phyloP scores from a whole-genome alignment of 1,140 invertebrate species.

The Anoplophora glabripennis region DNA sequence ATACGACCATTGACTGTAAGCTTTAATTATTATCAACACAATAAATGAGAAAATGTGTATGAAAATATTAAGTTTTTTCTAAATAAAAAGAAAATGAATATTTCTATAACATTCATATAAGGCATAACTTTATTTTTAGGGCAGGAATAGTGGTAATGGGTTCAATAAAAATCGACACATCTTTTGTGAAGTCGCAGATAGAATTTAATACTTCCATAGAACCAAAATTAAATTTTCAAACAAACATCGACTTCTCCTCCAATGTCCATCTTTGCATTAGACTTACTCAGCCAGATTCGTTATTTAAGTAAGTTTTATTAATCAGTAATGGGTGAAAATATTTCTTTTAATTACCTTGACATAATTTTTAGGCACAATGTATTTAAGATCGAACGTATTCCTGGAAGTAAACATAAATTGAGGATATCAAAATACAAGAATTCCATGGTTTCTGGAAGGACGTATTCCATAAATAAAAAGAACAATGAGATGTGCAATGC shows the following conservation, averaged over 20 bases:
- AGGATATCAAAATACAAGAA: constrained; percentile 57
- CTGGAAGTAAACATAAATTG: constrained; percentile 63
- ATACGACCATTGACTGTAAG: too few species aligned
- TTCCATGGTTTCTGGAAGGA: constrained; percentile 60
- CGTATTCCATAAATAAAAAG: constrained; percentile 73
- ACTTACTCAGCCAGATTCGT: constrained; percentile 67
- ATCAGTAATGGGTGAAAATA: neutral
- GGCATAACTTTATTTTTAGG: constrained; percentile 50
- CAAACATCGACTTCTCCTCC: constrained; percentile 78
- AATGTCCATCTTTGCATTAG: constrained; percentile 78
- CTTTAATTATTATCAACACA: too few species aligned
- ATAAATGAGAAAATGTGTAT: too few species aligned
- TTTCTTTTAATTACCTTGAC: constrained; percentile 18
- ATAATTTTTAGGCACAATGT: constrained; percentile 59
- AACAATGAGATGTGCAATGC: constrained; percentile 74
- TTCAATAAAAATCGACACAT: constrained; percentile 61
- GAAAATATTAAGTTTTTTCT: too few species aligned
- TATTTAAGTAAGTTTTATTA: constrained; percentile 56
- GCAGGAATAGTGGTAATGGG: constrained; percentile 70
- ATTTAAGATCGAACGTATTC: constrained; percentile 67
- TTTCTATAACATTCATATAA: too few species aligned
- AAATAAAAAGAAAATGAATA: too few species aligned
- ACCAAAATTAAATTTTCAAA: constrained; percentile 69
- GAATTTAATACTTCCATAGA: constrained; percentile 70
- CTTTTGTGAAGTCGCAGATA: constrained; percentile 66